Evolutionary conservation across 1,140 invertebrate species (phyloP).

Genomic region (Elysia chlorotica): DNA sequence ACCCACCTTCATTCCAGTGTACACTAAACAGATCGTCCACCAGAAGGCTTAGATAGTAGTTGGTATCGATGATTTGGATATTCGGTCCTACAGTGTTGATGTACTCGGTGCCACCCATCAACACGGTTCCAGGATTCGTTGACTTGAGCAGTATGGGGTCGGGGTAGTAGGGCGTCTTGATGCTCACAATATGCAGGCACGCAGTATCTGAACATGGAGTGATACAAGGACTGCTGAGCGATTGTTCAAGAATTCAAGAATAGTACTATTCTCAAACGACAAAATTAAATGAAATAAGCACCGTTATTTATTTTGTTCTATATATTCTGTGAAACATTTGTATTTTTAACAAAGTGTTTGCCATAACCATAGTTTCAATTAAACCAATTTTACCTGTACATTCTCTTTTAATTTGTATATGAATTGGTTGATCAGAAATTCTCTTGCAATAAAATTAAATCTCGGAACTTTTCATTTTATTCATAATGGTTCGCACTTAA

Average conservation of each 20-base stretch:
- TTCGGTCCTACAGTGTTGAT: not conserved
- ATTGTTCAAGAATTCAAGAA: not conserved
- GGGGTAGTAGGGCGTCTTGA: not conserved
- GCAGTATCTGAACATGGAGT: not conserved
- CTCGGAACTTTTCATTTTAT: too few relatives aligned
- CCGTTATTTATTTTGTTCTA: too few relatives aligned
- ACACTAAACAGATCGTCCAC: not conserved
- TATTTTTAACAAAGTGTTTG: too few relatives aligned
- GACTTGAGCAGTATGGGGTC: not conserved
- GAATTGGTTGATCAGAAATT: too few relatives aligned
- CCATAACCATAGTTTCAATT: too few relatives aligned
- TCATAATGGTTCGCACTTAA: too few relatives aligned
- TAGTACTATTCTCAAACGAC: too few relatives aligned
- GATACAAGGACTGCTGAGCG: not conserved
- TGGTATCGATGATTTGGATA: conserved; percentile 2
- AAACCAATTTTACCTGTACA: too few relatives aligned
- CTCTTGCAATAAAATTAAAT: too few relatives aligned
- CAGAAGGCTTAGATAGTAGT: not conserved
- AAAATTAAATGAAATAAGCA: too few relatives aligned
- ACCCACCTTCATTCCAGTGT: conserved; percentile 1
- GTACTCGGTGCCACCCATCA: not conserved
- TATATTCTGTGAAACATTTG: too few relatives aligned
- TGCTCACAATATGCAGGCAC: not conserved
- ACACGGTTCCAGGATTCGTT: not conserved
- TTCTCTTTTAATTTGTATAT: too few relatives aligned